Conservation (phyloP, 2,113 vertebrate species). For the Himantopus leucocephalus region DNA sequence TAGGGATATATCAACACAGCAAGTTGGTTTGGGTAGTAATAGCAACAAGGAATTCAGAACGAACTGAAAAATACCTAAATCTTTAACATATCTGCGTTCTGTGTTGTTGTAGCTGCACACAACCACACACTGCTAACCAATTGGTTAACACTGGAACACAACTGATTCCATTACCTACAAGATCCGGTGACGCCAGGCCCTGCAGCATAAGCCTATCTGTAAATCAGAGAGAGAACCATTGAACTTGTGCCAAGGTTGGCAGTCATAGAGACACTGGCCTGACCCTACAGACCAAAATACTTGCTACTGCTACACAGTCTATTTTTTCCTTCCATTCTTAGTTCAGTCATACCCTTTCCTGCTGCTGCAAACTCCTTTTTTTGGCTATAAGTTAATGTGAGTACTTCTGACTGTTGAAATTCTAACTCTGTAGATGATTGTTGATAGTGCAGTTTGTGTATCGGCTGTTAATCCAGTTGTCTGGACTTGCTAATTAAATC, state of each 20-base stretch:
- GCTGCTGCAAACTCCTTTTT: not conserved
- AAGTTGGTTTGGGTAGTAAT: not conserved
- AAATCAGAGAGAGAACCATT: not conserved
- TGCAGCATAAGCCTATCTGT: not conserved
- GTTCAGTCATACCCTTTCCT: not conserved
- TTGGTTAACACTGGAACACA: not conserved
- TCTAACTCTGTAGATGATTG: not conserved
- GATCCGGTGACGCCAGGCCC: not conserved
- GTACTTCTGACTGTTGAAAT: not conserved
- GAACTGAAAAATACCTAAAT: not conserved
- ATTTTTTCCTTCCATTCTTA: not conserved
- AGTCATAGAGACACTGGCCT: not conserved
- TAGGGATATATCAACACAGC: not conserved
- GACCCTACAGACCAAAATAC: not conserved
- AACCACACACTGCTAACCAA: not conserved
- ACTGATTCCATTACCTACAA: not conserved
- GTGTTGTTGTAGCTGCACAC: not conserved
- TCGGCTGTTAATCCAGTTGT: not conserved
- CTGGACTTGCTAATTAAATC: constrained; percentile 8
- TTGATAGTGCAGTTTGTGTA: not conserved
- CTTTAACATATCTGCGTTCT: not conserved
- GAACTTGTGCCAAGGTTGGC: not conserved
- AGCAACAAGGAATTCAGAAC: not conserved
- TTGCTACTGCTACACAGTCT: not conserved
- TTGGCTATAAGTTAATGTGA: not conserved